A percentile compares a stretch with the other conserved stretches of the same genome.
phyloP scores from a whole-genome alignment of 2,888 invertebrate genomes.

The Glaucopsyche alexis region DNA sequence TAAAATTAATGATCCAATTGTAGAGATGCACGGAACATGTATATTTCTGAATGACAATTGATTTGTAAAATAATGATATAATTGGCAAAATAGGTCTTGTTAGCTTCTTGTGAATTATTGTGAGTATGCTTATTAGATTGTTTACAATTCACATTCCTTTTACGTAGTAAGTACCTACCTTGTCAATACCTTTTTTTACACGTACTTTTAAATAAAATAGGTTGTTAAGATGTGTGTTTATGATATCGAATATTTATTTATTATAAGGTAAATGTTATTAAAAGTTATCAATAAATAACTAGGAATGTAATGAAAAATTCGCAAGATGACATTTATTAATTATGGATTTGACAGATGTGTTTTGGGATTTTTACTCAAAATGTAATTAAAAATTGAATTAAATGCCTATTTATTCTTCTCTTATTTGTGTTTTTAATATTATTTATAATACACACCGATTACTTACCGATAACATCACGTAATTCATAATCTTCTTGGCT shows the following conservation, averaged over 20 bases:
- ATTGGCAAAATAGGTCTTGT: slow-evolving; percentile 36
- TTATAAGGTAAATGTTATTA: background rate
- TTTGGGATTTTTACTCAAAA: slow-evolving; percentile 16
- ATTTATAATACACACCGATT: slow-evolving; percentile 29
- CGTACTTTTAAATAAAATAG: slow-evolving; percentile 22
- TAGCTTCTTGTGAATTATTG: slow-evolving; percentile 31
- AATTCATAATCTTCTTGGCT: slow-evolving; percentile 95
- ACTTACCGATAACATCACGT: slow-evolving; percentile 94
- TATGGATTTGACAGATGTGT: slow-evolving; percentile 35
- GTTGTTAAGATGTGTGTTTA: background rate
- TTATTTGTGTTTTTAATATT: background rate
- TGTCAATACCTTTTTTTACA: slow-evolving; percentile 32
- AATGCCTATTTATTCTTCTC: background rate
- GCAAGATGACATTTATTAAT: slow-evolving; percentile 11
- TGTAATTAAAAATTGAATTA: background rate
- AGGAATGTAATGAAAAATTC: background rate
- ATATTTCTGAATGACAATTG: slow-evolving; percentile 31
- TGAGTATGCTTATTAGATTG: slow-evolving; percentile 35
- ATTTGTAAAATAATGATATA: slow-evolving; percentile 35
- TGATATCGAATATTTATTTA: background rate
- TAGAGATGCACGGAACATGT: background rate
- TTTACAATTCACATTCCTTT: slow-evolving; percentile 38
- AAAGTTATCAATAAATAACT: background rate
- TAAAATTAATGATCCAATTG: slow-evolving; percentile 29
- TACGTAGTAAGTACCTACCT: slow-evolving; percentile 23